phyloP scores from a whole-genome alignment of 2,888 invertebrate species.

The Uloborus plumipes region DNA sequence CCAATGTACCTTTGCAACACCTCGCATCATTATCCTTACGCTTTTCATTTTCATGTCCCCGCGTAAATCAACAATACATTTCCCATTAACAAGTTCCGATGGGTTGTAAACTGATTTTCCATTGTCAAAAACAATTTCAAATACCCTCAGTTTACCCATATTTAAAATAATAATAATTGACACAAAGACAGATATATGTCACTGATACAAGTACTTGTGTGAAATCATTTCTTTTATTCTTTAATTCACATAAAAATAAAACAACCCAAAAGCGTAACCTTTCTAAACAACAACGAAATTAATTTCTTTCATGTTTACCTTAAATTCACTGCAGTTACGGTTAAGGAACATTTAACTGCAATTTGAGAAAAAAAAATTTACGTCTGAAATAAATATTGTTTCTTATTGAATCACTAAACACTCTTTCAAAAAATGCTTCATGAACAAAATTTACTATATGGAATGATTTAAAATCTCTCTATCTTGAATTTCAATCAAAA shows the following conservation, averaged over 20 bases:
- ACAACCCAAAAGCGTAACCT: not conserved
- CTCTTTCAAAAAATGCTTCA: no score
- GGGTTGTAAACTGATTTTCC: constrained; percentile 73
- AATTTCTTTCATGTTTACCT: constrained; percentile 41
- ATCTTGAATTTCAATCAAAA: no score
- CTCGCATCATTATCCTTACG: constrained; percentile 72
- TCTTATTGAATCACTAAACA: no score
- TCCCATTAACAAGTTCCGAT: constrained; percentile 72
- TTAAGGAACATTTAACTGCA: not conserved
- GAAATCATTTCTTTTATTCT: not conserved
- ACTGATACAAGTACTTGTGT: not conserved
- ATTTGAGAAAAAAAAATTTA: no score
- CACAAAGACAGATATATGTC: not conserved
- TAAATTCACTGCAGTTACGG: constrained; percentile 22
- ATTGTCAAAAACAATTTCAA: constrained; percentile 71
- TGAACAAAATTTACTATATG: no score
- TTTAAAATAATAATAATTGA: not conserved
- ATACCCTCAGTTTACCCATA: constrained; percentile 73
- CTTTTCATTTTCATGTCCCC: constrained; percentile 73
- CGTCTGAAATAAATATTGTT: no score
- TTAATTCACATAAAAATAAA: no score
- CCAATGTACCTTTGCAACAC: constrained; percentile 74
- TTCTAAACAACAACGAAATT: constrained; percentile 31
- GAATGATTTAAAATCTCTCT: no score
- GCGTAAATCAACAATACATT: constrained; percentile 72